Conservation (phyloP, 1,140 invertebrate species). For the Calephelis nemesis region DNA sequence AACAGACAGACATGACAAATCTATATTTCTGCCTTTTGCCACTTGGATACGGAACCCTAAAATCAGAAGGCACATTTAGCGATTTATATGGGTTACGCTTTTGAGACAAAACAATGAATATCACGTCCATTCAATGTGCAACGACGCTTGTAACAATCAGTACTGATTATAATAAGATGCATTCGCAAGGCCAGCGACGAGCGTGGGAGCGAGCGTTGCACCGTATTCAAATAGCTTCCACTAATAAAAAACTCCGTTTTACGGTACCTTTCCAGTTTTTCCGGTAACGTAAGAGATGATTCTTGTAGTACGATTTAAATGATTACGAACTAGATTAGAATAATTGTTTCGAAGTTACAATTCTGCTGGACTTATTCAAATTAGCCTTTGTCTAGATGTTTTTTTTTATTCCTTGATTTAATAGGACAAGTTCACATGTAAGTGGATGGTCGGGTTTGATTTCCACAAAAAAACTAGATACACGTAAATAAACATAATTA, state of each 20-base stretch:
- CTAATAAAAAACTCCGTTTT: slow-evolving; percentile 46
- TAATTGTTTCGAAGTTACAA: slow-evolving; percentile 39
- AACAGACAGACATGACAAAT: too few species aligned
- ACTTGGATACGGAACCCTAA: too few species aligned
- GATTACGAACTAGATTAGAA: slow-evolving; percentile 55
- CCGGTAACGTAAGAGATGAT: slow-evolving; percentile 53
- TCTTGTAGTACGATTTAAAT: slow-evolving; percentile 39
- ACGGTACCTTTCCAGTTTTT: slow-evolving; percentile 69
- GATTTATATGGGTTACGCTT: background rate
- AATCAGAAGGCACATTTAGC: too few species aligned
- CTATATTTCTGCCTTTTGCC: too few species aligned
- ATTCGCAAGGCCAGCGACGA: slow-evolving; percentile 39
- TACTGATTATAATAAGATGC: slow-evolving; percentile 31
- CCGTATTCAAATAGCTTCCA: slow-evolving; percentile 60
- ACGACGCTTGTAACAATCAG: slow-evolving; percentile 23
- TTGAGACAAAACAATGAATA: slow-evolving; percentile 8
- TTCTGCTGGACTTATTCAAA: slow-evolving; percentile 53
- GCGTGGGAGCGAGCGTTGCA: slow-evolving; percentile 62
- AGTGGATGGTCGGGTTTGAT: background rate
- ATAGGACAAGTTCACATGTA: slow-evolving; percentile 5
- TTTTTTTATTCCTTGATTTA: slow-evolving; percentile 27
- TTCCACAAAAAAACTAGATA: background rate
- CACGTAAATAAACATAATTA: too few species aligned
- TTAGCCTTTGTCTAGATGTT: slow-evolving; percentile 50
- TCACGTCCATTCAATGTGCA: slow-evolving; percentile 20